Evolutionary conservation across 2,113 vertebrate genomes (phyloP), one percentile per base, ranked within the genome.

Genomic region (Callorhinus ursinus): DNA sequence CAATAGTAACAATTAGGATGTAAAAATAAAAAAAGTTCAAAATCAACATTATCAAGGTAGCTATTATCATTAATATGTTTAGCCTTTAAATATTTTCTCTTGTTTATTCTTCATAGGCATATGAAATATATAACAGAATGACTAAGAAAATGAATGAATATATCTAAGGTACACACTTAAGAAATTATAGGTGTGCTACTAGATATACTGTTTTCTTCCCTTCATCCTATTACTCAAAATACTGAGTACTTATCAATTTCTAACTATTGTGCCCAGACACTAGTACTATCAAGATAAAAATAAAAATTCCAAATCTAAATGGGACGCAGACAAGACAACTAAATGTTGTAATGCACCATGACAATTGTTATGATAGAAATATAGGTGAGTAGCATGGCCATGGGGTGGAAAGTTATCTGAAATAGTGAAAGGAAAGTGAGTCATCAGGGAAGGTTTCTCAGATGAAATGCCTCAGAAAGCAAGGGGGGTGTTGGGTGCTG

Each of bases 381-480:
- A 49, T 1, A 85, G 3, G 31, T 19, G 11, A 49, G 0, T 22
- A 42, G 11, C 39, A 53, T 1, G 3, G 4, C 0, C 49, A 5
- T 65, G 8, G 21, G 8, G 5, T 10, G 4, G 24, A 81, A 36
- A 21, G 26, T 0, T 22, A 39, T n/a, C 53, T 39, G 55, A 36
- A 76, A 49, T 24, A 36, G 31, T 13, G 15, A n/a, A 69, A 53
- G 11, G 26, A 21, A 21, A 59, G 3, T 36, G 13, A 18, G 7
- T 79, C 42, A 55, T 67, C 39, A 42, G 15, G 2, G 26, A 16
- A 77, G 22, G 8, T 51, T 94, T n/a, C 33, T 55, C 18, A 65
- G 53, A 14, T 63, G 31, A 79, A 69, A 57, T 14, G 4, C n/a
- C 28, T 82, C n/a, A 49, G 33, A 93, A 65, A 83, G 15, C 12